Conservation (phyloP, 2,888 invertebrate species). For the Conus canariensis region DNA sequence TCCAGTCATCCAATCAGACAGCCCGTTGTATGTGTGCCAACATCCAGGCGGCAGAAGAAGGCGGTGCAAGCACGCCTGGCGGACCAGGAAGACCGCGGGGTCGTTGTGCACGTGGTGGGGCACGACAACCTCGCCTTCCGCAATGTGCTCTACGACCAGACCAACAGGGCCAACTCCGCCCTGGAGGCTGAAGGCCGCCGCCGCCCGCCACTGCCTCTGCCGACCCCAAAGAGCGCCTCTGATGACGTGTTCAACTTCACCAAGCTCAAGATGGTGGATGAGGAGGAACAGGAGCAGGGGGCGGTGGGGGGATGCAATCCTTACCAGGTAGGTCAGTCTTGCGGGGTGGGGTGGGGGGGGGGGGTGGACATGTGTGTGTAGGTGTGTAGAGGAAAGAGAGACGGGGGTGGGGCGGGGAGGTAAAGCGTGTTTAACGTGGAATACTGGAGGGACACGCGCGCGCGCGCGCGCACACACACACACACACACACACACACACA, state of each 20-base stretch:
- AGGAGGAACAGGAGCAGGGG: background rate
- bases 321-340: background rate
- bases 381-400: background rate
- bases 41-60: constrained; percentile 29
- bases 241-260: constrained; percentile 30
- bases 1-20: no score
- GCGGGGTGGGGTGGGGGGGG: background rate
- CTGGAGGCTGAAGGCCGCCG: background rate
- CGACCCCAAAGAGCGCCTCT: background rate
- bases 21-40: background rate
- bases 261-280: constrained; percentile 27
- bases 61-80: constrained; percentile 1
- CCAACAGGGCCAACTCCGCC: constrained; percentile 28
- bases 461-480: no score
- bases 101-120: background rate
- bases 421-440: no score
- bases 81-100: background rate
- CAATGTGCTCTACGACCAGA: constrained; percentile 29
- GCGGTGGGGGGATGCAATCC: constrained; percentile 10
- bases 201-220: constrained; percentile 8
- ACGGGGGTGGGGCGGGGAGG: no score
- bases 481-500: constrained; percentile 1
- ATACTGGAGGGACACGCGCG: no score
- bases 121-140: constrained; percentile 28
- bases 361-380: background rate